These are phyloP conservation scores for Phataginus tetradactyla DNA, from an alignment of 2,797 vertebrate genomes.

Conservation along the genomic window DNA sequence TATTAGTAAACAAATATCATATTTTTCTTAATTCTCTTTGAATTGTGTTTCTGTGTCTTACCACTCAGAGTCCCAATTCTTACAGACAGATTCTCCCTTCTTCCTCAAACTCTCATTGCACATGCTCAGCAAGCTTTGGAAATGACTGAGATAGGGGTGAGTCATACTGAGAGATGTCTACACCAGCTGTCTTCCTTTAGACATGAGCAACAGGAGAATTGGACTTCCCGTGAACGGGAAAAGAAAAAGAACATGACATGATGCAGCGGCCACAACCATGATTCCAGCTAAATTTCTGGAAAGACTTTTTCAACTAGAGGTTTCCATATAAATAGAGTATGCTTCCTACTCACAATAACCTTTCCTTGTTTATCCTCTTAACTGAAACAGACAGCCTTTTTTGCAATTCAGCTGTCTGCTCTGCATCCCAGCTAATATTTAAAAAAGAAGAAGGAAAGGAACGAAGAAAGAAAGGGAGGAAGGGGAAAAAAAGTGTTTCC, in stretches of 20 bases:
- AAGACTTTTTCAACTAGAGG: background rate
- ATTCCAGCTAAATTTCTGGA: background rate
- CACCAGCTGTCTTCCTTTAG: background rate
- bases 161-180: background rate
- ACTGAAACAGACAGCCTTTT: background rate
- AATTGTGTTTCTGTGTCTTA: background rate
- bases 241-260: background rate
- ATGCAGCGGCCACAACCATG: too few relatives aligned
- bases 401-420: background rate
- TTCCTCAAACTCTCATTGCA: background rate
- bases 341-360: background rate
- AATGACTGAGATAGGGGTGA: background rate
- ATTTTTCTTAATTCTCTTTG: background rate
- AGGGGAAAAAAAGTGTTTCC: background rate
- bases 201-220: background rate
- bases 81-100: background rate
- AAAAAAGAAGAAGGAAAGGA: fast-evolving
- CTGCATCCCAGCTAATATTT: background rate
- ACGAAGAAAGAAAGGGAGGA: too few relatives aligned
- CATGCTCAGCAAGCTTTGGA: background rate
- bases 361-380: background rate
- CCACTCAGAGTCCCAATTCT: background rate
- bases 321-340: background rate
- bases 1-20: background rate
- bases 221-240: background rate